Evolutionary conservation across 2,113 vertebrate genomes (phyloP), one percentile per base, ranked within the genome.

Genomic region (Hippocampus comes): DNA sequence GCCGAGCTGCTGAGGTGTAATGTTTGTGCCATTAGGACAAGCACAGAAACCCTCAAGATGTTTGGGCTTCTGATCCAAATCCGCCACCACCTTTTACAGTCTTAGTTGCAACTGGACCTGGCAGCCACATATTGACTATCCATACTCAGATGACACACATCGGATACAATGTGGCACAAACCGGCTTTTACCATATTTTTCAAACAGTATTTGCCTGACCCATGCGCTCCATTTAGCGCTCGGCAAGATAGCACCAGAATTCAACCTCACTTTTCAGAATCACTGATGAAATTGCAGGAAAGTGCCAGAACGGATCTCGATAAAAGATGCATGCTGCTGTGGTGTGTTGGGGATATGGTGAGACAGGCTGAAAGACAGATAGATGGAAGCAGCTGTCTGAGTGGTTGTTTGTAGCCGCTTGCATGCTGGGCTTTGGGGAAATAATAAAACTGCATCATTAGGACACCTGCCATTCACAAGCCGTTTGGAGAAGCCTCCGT

Each of bases 391-490:
- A 82, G 81, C 90, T 91, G 90, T 91, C 90, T 89, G 59, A 87
- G 78, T 84, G 84, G 84, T 91, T 90, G 89, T 90, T 91, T 91
- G 89, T 88, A 87, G 90, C 84, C 87, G 84, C 87, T 41, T 43
- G 83, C 53, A 86, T 82, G 57, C 80, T 2, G 66, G 43, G 79
- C 90, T 84, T 89, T 79, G 81, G 88, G 90, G 88, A 90, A 88
- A 90, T 86, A 91, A 90, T 91, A 91, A 90, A 38, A 91, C 82
- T 88, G 86, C 81, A 89, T 91, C 88, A 91, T 90, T 91, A 91
- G 86, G 87, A 89, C 84, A 82, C 85, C 87, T 90, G 89, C 88
- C 89, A 90, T 86, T 90, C 88, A 89, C 76, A 56, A 57, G 82
- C 81, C 84, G 82, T 89, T 86, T 82, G 84, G 72, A 80, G 59